Conservation (phyloP, 2,888 invertebrate genomes). For the Incurvaria masculella region DNA sequence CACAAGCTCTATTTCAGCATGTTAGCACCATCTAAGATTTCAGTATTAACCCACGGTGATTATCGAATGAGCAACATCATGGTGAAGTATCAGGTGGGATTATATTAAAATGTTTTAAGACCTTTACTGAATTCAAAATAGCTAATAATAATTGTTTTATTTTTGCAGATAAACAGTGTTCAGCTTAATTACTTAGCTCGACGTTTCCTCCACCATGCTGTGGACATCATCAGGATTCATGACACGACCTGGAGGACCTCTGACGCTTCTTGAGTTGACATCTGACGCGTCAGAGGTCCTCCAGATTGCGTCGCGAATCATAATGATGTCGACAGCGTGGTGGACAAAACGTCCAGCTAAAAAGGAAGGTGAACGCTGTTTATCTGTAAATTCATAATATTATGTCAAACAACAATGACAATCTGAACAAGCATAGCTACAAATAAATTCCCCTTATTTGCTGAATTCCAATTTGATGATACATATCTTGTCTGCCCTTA, state of each 20-base stretch:
- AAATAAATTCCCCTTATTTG: neutral
- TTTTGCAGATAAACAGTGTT: neutral
- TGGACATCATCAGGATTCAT: no score
- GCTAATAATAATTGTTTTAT: neutral
- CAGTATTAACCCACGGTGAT: slow-evolving; percentile 11
- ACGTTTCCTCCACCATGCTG: neutral
- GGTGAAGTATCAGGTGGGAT: slow-evolving; percentile 9
- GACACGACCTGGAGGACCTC: neutral
- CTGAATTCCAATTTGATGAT: neutral
- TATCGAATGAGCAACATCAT: slow-evolving; percentile 12
- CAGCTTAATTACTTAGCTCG: neutral
- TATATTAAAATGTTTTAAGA: neutral
- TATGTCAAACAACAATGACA: no score
- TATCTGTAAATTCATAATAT: no score
- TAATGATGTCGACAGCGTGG: no score
- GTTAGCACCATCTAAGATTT: neutral
- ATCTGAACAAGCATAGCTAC: no score
- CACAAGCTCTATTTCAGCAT: slow-evolving; percentile 4
- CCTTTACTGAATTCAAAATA: neutral
- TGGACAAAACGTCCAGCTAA: no score
- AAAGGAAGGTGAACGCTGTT: no score
- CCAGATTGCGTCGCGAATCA: no score
- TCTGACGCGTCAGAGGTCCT: no score
- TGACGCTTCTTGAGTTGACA: no score
- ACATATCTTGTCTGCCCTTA: neutral